Percentiles rank a stretch among this genome's conserved stretches.
phyloP scores from a whole-genome alignment of 2,888 invertebrate genomes.

The Orchestes rusci region DNA sequence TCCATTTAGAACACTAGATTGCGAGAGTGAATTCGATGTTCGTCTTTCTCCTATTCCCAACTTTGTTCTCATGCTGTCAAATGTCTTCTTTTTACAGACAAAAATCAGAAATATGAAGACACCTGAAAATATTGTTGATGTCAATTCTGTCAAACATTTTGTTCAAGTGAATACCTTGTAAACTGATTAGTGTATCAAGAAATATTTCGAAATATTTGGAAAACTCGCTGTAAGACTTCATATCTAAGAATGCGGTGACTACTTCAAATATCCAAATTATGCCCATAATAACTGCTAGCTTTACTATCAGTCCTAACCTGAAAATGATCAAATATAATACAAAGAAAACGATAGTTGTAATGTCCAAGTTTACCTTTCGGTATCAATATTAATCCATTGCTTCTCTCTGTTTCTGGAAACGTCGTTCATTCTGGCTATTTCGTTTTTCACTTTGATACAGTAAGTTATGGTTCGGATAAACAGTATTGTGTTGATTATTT shows the following conservation, averaged over 20 bases:
- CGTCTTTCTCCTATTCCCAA: constrained; percentile 10
- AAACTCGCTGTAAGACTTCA: constrained; percentile 44
- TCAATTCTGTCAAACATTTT: not conserved
- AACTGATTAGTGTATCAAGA: constrained; percentile 59
- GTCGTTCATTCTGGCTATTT: constrained; percentile 62
- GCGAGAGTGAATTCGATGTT: constrained; percentile 9
- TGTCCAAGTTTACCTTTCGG: constrained; percentile 52
- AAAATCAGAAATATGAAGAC: constrained; percentile 32
- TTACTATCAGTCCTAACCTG: constrained; percentile 64
- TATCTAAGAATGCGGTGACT: constrained; percentile 51
- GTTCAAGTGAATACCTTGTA: constrained; percentile 50
- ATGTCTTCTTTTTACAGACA: constrained; percentile 30
- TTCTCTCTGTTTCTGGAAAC: constrained; percentile 47
- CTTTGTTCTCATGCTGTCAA: constrained; percentile 16
- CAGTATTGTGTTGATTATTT: constrained; percentile 57
- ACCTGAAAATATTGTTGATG: constrained; percentile 22
- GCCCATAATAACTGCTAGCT: constrained; percentile 74
- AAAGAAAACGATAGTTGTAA: not conserved
- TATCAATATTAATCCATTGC: constrained; percentile 55
- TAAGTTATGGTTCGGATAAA: constrained; percentile 63
- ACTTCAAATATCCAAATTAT: constrained; percentile 66
- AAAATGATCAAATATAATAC: constrained; percentile 25
- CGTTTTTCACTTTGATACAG: constrained; percentile 65
- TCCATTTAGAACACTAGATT: constrained; percentile 15
- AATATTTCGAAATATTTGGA: constrained; percentile 40